phyloP scores from a whole-genome alignment of 2,113 vertebrate genomes.

The Neolamprologus caudopunctatus region DNA sequence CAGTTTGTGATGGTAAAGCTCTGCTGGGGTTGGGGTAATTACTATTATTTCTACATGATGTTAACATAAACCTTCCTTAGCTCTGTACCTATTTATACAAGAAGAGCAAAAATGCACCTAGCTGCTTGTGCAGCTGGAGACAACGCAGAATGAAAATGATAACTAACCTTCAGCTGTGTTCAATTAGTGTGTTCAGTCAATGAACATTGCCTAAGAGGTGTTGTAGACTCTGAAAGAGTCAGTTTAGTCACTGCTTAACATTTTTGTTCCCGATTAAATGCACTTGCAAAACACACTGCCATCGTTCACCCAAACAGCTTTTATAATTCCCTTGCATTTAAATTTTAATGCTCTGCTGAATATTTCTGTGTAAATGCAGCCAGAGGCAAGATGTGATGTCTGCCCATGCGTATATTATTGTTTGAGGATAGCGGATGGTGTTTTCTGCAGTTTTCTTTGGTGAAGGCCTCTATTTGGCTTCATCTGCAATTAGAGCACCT shows the following conservation, averaged over 20 bases:
- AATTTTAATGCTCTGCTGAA: conserved; percentile 1
- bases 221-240: not conserved
- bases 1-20: not conserved
- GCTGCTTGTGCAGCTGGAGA: not conserved
- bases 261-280: not conserved
- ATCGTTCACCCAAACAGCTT: conserved; percentile 17
- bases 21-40: not conserved
- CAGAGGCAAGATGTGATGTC: not conserved
- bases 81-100: not conserved
- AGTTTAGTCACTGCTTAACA: not conserved
- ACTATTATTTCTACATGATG: not conserved
- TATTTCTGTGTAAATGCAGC: not conserved
- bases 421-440: not conserved
- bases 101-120: not conserved
- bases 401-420: not conserved
- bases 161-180: not conserved
- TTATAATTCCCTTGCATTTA: conserved; percentile 4
- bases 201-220: not conserved
- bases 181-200: not conserved
- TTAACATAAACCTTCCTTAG: not conserved
- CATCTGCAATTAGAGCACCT: not conserved
- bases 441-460: not conserved
- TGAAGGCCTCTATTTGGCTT: not conserved
- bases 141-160: not conserved
- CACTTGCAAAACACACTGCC: not conserved